Conservation (phyloP, 2,113 vertebrate genomes). For the Cercocebus atys region DNA sequence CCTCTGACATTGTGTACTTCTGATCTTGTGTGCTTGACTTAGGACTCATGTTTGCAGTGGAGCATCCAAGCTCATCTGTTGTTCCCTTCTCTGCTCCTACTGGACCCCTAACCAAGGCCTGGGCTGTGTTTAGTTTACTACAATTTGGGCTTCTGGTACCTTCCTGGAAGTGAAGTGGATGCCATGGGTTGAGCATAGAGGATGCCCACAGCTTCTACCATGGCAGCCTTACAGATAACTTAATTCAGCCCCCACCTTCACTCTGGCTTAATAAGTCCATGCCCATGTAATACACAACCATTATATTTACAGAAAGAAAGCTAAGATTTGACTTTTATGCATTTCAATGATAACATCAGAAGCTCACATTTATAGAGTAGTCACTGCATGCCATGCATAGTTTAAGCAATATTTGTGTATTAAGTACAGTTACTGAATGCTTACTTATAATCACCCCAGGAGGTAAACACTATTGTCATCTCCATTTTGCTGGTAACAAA, state of each 20-base stretch:
- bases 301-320: not conserved
- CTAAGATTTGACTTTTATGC: not conserved
- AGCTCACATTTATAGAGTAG: not conserved
- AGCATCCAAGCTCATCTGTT: not conserved
- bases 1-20: not conserved
- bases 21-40: not conserved
- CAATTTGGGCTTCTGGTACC: not conserved
- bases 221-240: not conserved
- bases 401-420: not conserved
- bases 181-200: not conserved
- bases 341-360: not conserved
- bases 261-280: not conserved
- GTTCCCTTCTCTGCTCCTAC: not conserved
- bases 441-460: not conserved
- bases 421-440: not conserved
- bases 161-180: not conserved
- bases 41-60: not conserved
- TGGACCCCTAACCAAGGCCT: not conserved
- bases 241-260: not conserved
- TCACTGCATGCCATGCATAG: accelerated
- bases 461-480: not conserved
- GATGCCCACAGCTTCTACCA: not conserved
- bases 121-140: not conserved
- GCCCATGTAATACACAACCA: not conserved
- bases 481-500: not conserved